Percentiles rank a stretch among this genome's conserved stretches.
These are phyloP conservation scores for Spea multiplicata DNA, from an alignment of 2,113 vertebrate species.

Conservation along the genomic window DNA sequence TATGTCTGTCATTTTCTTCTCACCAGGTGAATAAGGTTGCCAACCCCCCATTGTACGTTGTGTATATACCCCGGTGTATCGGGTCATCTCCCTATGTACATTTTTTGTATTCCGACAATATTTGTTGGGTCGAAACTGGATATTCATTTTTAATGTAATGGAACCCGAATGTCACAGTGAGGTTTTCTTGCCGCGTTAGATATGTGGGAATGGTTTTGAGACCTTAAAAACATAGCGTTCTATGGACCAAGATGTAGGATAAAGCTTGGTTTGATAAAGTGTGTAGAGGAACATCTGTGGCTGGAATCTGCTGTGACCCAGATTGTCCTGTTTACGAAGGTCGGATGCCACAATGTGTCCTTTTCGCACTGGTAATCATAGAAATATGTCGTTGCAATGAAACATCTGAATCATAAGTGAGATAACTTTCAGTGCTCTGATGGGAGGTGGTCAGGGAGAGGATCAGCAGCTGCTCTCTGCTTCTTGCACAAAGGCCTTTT, in stretches of 20 bases:
- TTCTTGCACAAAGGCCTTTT: conserved; percentile 42
- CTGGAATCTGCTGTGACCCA: conserved; percentile 29
- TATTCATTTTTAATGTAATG: too few relatives aligned
- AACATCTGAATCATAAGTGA: not conserved
- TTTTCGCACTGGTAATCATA: not conserved
- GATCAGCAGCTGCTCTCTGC: conserved; percentile 20
- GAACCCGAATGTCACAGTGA: too few relatives aligned
- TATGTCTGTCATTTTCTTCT: too few relatives aligned
- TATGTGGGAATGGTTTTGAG: too few relatives aligned
- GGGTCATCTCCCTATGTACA: too few relatives aligned
- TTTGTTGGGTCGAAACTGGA: too few relatives aligned
- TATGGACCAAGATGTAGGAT: conserved; percentile 16
- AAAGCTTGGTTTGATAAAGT: conserved; percentile 18
- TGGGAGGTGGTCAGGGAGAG: conserved; percentile 8
- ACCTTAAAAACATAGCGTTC: too few relatives aligned
- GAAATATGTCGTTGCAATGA: not conserved
- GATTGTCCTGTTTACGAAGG: conserved; percentile 16
- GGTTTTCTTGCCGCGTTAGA: too few relatives aligned
- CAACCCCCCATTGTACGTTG: too few relatives aligned
- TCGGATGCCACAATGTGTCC: not conserved
- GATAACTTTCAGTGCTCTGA: not conserved
- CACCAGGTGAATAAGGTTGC: too few relatives aligned
- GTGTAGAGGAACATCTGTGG: conserved; percentile 31
- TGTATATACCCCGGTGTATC: too few relatives aligned
- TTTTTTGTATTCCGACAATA: too few relatives aligned